These are phyloP conservation scores for Dipus sagitta DNA, from an alignment of 2,797 vertebrate genomes.

Conservation along the genomic window DNA sequence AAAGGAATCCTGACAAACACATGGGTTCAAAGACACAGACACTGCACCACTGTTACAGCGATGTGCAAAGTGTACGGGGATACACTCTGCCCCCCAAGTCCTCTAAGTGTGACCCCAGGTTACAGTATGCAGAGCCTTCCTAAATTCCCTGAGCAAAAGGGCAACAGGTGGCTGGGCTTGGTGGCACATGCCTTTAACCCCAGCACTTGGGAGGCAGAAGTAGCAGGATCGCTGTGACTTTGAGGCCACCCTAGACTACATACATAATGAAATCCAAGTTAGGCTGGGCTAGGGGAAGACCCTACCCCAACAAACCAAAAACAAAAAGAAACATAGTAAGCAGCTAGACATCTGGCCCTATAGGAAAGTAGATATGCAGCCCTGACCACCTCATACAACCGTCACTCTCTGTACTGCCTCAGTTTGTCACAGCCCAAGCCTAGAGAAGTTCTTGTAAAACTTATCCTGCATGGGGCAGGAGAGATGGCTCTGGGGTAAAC, in stretches of 20 bases:
- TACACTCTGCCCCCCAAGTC: neutral
- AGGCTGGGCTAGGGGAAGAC: too few relatives aligned
- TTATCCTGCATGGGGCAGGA: neutral
- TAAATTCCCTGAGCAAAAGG: neutral
- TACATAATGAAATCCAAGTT: too few relatives aligned
- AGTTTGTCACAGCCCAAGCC: neutral
- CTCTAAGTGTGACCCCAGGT: slow-evolving; percentile 35
- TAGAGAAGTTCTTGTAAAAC: slow-evolving; percentile 9
- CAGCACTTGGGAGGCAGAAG: too few relatives aligned
- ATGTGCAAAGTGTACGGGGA: neutral
- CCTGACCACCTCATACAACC: neutral
- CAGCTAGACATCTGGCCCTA: neutral
- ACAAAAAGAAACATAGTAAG: neutral
- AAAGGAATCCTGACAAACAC: slow-evolving; percentile 51
- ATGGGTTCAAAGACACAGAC: slow-evolving; percentile 44
- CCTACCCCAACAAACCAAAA: too few relatives aligned
- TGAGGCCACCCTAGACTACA: too few relatives aligned
- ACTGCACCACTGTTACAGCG: neutral
- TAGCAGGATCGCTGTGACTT: too few relatives aligned
- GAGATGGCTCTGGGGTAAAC: too few relatives aligned
- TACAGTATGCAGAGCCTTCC: neutral
- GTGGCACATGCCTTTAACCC: too few relatives aligned
- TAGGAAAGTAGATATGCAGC: neutral
- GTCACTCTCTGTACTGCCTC: neutral
- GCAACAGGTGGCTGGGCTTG: too few relatives aligned